Base-by-base conservation (phyloP, 2,113 vertebrate genomes). In the Oncorhynchus tshawytscha region DNA sequence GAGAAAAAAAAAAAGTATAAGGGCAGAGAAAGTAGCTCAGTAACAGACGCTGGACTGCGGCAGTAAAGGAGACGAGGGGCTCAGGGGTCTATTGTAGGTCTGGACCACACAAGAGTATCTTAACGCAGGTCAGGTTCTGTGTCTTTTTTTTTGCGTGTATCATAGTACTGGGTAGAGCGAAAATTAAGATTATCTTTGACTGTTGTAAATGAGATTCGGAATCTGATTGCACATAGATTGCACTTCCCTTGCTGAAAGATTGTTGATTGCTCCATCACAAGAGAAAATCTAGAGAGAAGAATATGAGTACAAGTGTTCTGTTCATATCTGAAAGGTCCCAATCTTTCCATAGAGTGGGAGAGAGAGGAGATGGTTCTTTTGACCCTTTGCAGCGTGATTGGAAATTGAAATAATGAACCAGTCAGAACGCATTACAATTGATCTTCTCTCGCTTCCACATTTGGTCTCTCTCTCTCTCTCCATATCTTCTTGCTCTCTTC, bases 341-440 rank as follows among this genome's bases (percentile, higher is more conserved):
- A 9, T 67, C 2, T 25, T 67, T 7, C 25, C 13, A 27, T 31
- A 12, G 22, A 67, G 25, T 54, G 16, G 16, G 51, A 54, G 51
- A 18, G 51, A 15, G 51, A 15, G 16, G 51, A 54, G 24, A 67
- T 7, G 2, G 15, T 67, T 64, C 1, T 67, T 25, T 29, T 27
- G 7, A 8, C 48, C 11, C 72, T 12, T 70, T 34, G 71, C 65
- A 8, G 34, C 2, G 13, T 84, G 79, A 82, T 69, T 71, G n/a
- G 81, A 81, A 88, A 86, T 82, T 77, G 79, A 87, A 86, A 77
- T 85, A 87, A 88, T 88, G 78, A 80, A 29, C 78, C 84, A 45
- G 9, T 45, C 60, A 6, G 24, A 74, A 34, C 45, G 25, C 25
- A 67, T 67, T 77, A 89, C 81, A 88, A 86, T 73, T 80, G 64